Percentiles rank a stretch among this genome's conserved stretches.
phyloP scores from a whole-genome alignment of 2,888 invertebrate species.

The Atherix ibis region DNA sequence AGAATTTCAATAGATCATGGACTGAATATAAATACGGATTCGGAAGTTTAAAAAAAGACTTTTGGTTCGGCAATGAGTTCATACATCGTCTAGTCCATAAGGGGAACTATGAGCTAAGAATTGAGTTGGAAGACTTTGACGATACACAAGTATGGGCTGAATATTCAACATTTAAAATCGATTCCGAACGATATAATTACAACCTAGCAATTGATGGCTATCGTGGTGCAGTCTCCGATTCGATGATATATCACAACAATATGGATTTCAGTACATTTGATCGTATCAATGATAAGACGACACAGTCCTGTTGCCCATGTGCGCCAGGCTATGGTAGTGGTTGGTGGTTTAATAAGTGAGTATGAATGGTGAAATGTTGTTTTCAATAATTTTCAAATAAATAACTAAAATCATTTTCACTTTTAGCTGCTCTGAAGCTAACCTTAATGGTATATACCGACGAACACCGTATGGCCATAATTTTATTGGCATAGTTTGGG shows the following conservation, averaged over 20 bases:
- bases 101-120: constrained; percentile 29
- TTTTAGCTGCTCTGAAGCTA: constrained; percentile 40
- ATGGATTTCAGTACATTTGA: constrained; percentile 31
- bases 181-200: constrained; percentile 32
- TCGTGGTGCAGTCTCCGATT: constrained; percentile 37
- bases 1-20: constrained; percentile 41
- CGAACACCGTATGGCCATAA: constrained; percentile 30
- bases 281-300: constrained; percentile 35
- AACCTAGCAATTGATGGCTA: constrained; percentile 34
- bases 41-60: constrained; percentile 37
- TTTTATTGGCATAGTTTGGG: constrained; percentile 41
- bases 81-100: constrained; percentile 32
- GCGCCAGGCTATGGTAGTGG: constrained; percentile 39
- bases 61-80: constrained; percentile 44
- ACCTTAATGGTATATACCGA: constrained; percentile 39
- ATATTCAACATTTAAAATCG: constrained; percentile 32
- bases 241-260: constrained; percentile 36
- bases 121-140: constrained; percentile 38
- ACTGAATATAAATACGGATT: constrained; percentile 40
- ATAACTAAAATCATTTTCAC: constrained; percentile 1
- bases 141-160: constrained; percentile 35
- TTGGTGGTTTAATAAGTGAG: constrained; percentile 44
- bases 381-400: neutral
- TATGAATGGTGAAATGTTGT: constrained; percentile 1
- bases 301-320: constrained; percentile 37